Evolutionary conservation across 2,888 invertebrate genomes (phyloP), one percentile per base, ranked within the genome.

Genomic region (Melinopterus prodromus): DNA sequence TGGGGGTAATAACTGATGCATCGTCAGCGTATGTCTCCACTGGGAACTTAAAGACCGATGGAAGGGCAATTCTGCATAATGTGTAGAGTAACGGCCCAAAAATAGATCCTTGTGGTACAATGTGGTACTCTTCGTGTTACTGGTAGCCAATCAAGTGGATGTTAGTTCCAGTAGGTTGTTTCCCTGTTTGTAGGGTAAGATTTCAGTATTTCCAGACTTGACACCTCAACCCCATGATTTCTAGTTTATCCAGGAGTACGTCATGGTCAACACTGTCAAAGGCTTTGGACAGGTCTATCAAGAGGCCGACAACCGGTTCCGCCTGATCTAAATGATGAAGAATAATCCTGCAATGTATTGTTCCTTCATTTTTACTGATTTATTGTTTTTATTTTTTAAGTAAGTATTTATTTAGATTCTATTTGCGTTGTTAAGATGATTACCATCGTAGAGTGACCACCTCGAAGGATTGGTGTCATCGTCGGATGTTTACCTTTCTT

Each of bases 101-200:
- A 15, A 75, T 75, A n/a, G 36, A 36, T 35, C 6, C 75, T 26
- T 26, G 26, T 26, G 26, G 26, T 26, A 26, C 26, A 2, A 6
- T 75, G 76, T 36, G 76, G 76, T 6, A 76, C 76, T 14, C 76
- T 37, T 16, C 12, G 12, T 14, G 12, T 14, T 26, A 36, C 53
- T 3, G 12, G 5, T 9, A 53, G 53, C 53, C 53, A 53, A 53
- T 53, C 5, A 6, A 4, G 53, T 53, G 12, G 2, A 53, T 53
- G 5, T 53, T 53, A 53, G 0, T 53, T 53, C 53, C 53, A 9
- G 53, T 53, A 53, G 53, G 53, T 53, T 3, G 53, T 53, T 53
- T 53, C 53, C 7, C 12, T 6, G 35, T 36, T 14, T 12, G 16
- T 0, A 1, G 36, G 37, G 15, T 76, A 1, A 37, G 12, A 16